Evolutionary conservation across 2,113 vertebrate genomes (phyloP).

Genomic region (Hucho hucho): DNA sequence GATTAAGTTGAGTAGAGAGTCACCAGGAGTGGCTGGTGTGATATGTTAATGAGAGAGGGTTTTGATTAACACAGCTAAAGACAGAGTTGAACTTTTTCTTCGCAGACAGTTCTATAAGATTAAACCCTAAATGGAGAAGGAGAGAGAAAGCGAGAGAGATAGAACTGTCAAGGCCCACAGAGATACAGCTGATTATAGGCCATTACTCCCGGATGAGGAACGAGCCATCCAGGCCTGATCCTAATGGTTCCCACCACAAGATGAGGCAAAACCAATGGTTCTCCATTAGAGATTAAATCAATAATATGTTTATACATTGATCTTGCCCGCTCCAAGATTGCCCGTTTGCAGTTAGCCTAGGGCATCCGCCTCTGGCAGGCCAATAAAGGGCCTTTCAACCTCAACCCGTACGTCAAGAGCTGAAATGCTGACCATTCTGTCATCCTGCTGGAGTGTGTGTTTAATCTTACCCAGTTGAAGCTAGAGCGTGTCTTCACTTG

Average conservation of each 20-base stretch:
- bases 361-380: not conserved
- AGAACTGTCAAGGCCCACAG: not conserved
- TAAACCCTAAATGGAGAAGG: not conserved
- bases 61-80: no score
- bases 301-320: constrained; percentile 47
- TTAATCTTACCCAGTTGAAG: no score
- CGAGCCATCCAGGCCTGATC: constrained; percentile 30
- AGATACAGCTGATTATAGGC: constrained; percentile 33
- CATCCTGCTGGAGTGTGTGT: not conserved
- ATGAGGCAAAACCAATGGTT: constrained; percentile 37
- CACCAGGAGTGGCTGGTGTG: no score
- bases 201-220: constrained; percentile 42
- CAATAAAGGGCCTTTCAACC: not conserved
- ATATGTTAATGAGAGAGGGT: no score
- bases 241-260: constrained; percentile 43
- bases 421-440: not conserved
- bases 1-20: constrained; percentile 6
- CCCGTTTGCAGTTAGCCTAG: not conserved
- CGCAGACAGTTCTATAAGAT: no score
- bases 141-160: not conserved
- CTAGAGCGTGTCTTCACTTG: no score
- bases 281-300: constrained; percentile 56
- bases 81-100: no score
- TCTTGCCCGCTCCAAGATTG: constrained; percentile 7
- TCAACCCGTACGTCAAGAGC: constrained; percentile 15